phyloP scores from a whole-genome alignment of 1,140 invertebrate genomes.

The Atta colombica region DNA sequence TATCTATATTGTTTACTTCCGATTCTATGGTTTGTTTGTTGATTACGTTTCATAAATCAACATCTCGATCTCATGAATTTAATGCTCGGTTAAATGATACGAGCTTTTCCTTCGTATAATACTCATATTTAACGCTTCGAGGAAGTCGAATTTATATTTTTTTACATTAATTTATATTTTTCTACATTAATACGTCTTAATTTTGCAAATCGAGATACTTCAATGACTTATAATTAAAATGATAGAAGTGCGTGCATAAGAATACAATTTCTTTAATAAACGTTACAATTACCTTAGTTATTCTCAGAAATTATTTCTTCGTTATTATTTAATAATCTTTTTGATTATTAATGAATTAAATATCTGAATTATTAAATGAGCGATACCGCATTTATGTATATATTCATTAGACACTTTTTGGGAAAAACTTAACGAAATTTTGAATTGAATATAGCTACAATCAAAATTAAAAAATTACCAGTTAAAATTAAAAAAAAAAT shows the following conservation, averaged over 20 bases:
- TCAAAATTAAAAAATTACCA: not conserved
- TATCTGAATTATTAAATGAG: not conserved
- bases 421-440: not conserved
- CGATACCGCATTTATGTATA: not conserved
- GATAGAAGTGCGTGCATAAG: not conserved
- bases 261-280: no score
- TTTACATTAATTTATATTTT: constrained; percentile 11
- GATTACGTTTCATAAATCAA: constrained; percentile 41
- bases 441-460: not conserved
- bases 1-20: constrained; percentile 37
- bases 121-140: not conserved
- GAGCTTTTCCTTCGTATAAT: not conserved
- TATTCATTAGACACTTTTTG: not conserved
- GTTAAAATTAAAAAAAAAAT: not conserved
- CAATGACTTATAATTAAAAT: not conserved
- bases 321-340: not conserved
- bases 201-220: not conserved
- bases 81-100: not conserved
- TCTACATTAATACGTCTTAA: not conserved
- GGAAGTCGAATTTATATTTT: constrained; percentile 3
- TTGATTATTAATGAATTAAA: not conserved
- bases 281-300: no score
- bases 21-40: constrained; percentile 20
- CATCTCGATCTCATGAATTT: constrained; percentile 49
- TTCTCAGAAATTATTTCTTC: no score